These are phyloP conservation scores for Drosophila subpulchrella DNA, from an alignment of 1,140 invertebrate species.

Conservation along the genomic window DNA sequence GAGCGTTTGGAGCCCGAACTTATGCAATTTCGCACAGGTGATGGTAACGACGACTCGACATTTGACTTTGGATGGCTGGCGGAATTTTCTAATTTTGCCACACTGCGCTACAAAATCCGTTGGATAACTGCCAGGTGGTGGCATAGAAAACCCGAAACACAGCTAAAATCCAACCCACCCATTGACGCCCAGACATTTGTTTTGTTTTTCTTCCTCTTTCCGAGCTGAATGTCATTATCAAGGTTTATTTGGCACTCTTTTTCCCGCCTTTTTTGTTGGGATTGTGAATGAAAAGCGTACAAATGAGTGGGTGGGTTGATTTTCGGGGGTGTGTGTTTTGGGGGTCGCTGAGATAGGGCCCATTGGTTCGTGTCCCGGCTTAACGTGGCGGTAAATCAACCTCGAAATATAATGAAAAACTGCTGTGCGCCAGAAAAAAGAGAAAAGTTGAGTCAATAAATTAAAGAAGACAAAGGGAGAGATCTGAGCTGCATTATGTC, in stretches of 20 bases:
- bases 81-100: constrained; percentile 69
- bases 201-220: constrained; percentile 42
- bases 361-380: constrained; percentile 22
- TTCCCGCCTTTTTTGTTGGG: constrained; percentile 49
- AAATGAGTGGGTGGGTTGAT: constrained; percentile 11
- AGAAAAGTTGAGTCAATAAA: constrained; percentile 34
- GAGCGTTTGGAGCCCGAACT: constrained; percentile 65
- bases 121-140: constrained; percentile 76
- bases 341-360: constrained; percentile 12
- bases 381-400: constrained; percentile 45
- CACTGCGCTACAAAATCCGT: constrained; percentile 61
- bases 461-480: constrained; percentile 27
- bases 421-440: constrained; percentile 28
- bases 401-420: constrained; percentile 28
- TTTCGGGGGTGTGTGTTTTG: constrained; percentile 3
- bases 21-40: constrained; percentile 74
- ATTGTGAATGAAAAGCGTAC: constrained; percentile 54
- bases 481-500: constrained; percentile 14
- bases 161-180: constrained; percentile 39
- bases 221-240: constrained; percentile 79
- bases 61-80: constrained; percentile 70
- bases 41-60: constrained; percentile 64
- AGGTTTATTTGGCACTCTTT: constrained; percentile 75
- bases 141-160: constrained; percentile 7
- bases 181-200: constrained; percentile 57